These are phyloP conservation scores for Stenotaenia linearis DNA, from an alignment of 2,888 invertebrate species.

Conservation along the genomic window DNA sequence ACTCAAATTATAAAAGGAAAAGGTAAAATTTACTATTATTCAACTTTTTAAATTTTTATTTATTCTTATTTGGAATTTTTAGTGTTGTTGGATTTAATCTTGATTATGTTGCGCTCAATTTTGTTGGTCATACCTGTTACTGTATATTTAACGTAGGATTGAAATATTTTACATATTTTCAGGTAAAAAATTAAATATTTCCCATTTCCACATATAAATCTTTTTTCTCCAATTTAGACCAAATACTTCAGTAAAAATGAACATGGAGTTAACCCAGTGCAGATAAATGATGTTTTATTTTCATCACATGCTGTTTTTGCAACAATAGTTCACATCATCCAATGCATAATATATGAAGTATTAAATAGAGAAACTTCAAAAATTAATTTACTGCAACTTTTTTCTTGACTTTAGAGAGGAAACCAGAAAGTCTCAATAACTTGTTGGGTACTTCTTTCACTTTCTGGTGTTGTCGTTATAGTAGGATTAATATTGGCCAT, in stretches of 20 bases:
- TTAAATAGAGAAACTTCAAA: too few species aligned
- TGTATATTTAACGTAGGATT: slow-evolving; percentile 32
- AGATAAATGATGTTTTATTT: slow-evolving; percentile 93
- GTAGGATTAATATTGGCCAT: slow-evolving; percentile 62
- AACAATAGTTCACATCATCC: slow-evolving; percentile 68
- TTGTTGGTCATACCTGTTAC: slow-evolving; percentile 32
- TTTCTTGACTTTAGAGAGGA: slow-evolving; percentile 45
- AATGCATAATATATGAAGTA: slow-evolving; percentile 31
- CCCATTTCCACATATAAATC: not conserved
- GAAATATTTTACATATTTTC: slow-evolving; percentile 10
- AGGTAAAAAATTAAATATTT: not conserved
- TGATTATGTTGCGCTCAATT: slow-evolving; percentile 33
- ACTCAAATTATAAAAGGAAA: slow-evolving; percentile 80
- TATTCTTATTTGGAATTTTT: not conserved
- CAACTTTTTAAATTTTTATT: not conserved
- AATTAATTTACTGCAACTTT: not conserved
- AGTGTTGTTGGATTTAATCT: slow-evolving; percentile 35
- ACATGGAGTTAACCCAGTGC: slow-evolving; percentile 88
- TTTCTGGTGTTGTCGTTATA: slow-evolving; percentile 59
- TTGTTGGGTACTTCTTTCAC: slow-evolving; percentile 55
- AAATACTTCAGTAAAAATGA: slow-evolving; percentile 44
- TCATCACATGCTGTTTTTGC: slow-evolving; percentile 85
- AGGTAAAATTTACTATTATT: slow-evolving; percentile 51
- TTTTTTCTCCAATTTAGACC: not conserved
- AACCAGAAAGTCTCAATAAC: slow-evolving; percentile 29